Evolutionary conservation across 2,888 invertebrate species (phyloP).

Genomic region (Patella depressa): DNA sequence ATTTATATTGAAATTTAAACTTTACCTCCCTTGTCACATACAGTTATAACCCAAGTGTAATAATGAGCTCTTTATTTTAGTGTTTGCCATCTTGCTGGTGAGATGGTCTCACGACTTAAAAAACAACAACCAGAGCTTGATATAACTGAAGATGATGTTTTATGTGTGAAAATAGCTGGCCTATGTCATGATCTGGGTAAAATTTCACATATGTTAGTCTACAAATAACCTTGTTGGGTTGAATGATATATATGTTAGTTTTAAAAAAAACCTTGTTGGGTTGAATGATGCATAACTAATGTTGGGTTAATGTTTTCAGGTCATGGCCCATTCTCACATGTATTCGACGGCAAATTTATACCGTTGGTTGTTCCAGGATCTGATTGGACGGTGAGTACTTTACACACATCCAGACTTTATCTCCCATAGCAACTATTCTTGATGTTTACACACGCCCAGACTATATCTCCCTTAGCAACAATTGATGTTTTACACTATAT

Average conservation of each 20-base stretch:
- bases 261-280: too few species aligned
- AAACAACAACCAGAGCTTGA: constrained; percentile 68
- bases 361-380: constrained; percentile 46
- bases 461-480: too few species aligned
- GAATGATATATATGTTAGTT: too few species aligned
- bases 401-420: neutral
- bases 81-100: constrained; percentile 72
- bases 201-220: neutral
- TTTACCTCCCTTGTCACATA: too few species aligned
- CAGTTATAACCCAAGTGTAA: too few species aligned
- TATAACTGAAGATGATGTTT: constrained; percentile 72
- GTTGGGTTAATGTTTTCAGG: constrained; percentile 51
- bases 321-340: constrained; percentile 80
- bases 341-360: constrained; percentile 75
- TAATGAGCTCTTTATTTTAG: constrained; percentile 65
- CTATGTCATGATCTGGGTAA: constrained; percentile 79
- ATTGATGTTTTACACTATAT: too few species aligned
- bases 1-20: too few species aligned
- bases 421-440: too few species aligned
- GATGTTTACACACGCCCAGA: too few species aligned
- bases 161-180: constrained; percentile 77
- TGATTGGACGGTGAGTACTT: constrained; percentile 56
- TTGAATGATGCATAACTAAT: too few species aligned
- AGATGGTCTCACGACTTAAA: constrained; percentile 48
- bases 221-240: too few species aligned